phyloP scores from a whole-genome alignment of 2,888 invertebrate species.

The Patella depressa region DNA sequence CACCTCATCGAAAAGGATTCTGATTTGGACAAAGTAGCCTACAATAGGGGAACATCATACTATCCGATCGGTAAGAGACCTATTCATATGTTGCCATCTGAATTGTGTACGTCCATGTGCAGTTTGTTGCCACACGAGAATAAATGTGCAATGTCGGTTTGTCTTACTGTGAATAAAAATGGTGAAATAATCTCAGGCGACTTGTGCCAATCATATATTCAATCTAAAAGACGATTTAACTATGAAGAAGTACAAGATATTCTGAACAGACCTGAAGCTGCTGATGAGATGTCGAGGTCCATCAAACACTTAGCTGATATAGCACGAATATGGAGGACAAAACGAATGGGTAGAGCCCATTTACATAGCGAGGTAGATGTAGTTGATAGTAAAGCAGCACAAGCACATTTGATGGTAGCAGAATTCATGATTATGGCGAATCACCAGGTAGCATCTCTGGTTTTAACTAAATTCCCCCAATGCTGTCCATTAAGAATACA shows the following conservation, averaged over 20 bases:
- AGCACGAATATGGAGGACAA: slow-evolving; percentile 51
- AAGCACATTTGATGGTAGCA: slow-evolving; percentile 57
- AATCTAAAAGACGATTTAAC: slow-evolving; percentile 53
- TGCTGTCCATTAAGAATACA: slow-evolving; percentile 56
- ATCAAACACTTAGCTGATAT: slow-evolving; percentile 55
- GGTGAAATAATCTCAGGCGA: slow-evolving; percentile 49
- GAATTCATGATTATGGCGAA: slow-evolving; percentile 63
- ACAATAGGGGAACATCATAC: slow-evolving; percentile 46
- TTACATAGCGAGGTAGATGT: slow-evolving; percentile 48
- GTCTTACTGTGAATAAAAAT: slow-evolving; percentile 49
- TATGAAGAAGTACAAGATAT: slow-evolving; percentile 55
- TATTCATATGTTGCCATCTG: slow-evolving; percentile 53
- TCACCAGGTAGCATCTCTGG: slow-evolving; percentile 52
- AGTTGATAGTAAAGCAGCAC: slow-evolving; percentile 39
- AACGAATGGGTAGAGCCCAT: slow-evolving; percentile 58
- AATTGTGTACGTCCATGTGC: slow-evolving; percentile 50
- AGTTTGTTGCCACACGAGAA: slow-evolving; percentile 51
- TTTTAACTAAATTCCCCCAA: slow-evolving; percentile 48
- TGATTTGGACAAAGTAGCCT: slow-evolving; percentile 54
- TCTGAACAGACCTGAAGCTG: slow-evolving; percentile 45
- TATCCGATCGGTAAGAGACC: slow-evolving; percentile 46
- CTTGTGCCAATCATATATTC: slow-evolving; percentile 51
- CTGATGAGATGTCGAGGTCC: slow-evolving; percentile 53
- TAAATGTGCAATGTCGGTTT: slow-evolving; percentile 55
- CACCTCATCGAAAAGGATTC: slow-evolving; percentile 51